These are phyloP conservation scores for Aegypius monachus DNA, from an alignment of 2,113 vertebrate species.

Conservation along the genomic window DNA sequence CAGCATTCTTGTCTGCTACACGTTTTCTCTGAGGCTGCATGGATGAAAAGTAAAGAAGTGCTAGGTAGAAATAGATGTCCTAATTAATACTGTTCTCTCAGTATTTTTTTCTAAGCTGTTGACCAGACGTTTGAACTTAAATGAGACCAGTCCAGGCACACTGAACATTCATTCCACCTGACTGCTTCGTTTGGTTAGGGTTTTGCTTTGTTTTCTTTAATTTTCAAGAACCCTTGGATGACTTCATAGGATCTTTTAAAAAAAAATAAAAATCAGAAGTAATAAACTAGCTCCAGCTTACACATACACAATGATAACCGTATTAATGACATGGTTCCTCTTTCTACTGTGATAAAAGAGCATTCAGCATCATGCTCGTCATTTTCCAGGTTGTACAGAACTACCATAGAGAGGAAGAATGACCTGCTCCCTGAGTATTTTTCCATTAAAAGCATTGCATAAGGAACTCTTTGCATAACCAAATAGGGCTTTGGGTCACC, in stretches of 20 bases:
- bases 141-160: neutral
- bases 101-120: neutral
- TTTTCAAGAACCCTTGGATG: neutral
- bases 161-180: neutral
- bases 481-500: neutral
- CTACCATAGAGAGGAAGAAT: neutral
- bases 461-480: neutral
- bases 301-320: neutral
- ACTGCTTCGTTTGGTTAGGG: neutral
- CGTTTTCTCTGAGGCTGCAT: neutral
- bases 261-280: neutral
- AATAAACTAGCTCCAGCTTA: neutral
- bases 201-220: neutral
- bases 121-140: neutral
- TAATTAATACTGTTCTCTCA: neutral
- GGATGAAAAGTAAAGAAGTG: neutral
- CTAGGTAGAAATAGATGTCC: neutral
- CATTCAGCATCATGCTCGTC: neutral
- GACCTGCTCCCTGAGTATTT: neutral
- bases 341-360: neutral
- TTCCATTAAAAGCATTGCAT: neutral
- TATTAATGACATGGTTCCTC: neutral
- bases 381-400: neutral
- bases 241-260: neutral
- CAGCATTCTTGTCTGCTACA: neutral